Evolutionary conservation across 2,888 invertebrate species (phyloP), one percentile per base, ranked within the genome.

Genomic region (Corythucha ciliata): DNA sequence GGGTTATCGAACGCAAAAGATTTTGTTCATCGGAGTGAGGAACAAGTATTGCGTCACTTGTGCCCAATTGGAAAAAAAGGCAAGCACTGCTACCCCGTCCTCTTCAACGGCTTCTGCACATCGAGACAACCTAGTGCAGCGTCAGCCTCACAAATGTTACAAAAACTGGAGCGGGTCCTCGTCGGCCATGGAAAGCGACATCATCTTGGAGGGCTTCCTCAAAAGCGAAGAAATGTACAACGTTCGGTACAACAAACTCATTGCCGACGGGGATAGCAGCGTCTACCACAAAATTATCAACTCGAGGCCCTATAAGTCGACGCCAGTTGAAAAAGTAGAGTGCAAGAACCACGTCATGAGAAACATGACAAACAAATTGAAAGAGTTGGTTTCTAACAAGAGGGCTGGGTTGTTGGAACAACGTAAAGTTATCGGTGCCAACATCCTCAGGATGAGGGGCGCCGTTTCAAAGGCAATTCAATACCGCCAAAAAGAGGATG

Each of bases 151-250:
- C 52, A 54, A 39, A 8, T 68, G 65, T 53, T 66, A 56, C 55
- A 63, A 64, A 55, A 66, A 66, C 53, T 66, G 62, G 62, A 46
- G 37, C 5, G 63, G 63, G 1, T 55, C 64, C 14, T 65, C 65
- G 1, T 58, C 62, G n/a, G 48, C 58, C 4, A 67, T 67, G 65
- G 66, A 36, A 36, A 12, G 20, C 10, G 20, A 20, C 8, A 12
- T 36, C 7, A 36, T 36, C 12, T 5, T 36, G 67, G 58, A 57
- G 63, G 2, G 63, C 62, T 36, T 65, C 66, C 66, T 66, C 8
- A 67, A 68, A 52, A 62, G 63, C 10, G 64, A 61, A 10, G 65
- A 66, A 2, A 33, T 33, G 33, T 64, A 60, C 40, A 55, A 57
- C 32, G 59, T 36, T 7, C 20, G 7, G 8, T 36, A 36, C 37